phyloP scores from a whole-genome alignment of 2,888 invertebrate species.

The Platerodrilus igneus region DNA sequence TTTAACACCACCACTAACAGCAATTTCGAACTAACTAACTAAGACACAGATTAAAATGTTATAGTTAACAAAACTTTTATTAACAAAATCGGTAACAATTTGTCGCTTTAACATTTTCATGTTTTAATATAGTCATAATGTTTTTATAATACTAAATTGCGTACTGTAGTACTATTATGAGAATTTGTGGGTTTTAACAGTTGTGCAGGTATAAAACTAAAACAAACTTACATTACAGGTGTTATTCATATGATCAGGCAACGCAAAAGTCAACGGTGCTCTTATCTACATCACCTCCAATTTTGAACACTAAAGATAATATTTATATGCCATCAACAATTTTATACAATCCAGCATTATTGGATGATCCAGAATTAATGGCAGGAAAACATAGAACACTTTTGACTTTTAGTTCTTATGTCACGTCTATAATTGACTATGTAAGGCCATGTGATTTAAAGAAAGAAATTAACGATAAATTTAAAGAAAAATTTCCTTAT shows the following conservation, averaged over 20 bases:
- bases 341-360: conserved; percentile 77
- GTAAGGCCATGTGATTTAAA: conserved; percentile 93
- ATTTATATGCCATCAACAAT: conserved; percentile 19
- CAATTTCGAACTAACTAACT: too few species aligned
- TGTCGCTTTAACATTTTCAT: too few species aligned
- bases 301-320: neutral
- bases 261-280: conserved; percentile 56
- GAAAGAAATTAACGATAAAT: conserved; percentile 95
- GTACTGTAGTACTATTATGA: too few species aligned
- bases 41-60: too few species aligned
- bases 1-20: too few species aligned
- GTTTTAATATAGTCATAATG: too few species aligned
- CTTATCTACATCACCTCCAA: conserved; percentile 30
- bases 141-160: too few species aligned
- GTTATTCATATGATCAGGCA: conserved; percentile 67
- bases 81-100: too few species aligned
- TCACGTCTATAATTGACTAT: conserved; percentile 95
- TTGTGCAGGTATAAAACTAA: too few species aligned
- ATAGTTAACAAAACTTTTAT: too few species aligned
- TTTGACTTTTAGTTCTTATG: conserved; percentile 82
- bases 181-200: too few species aligned
- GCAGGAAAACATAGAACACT: conserved; percentile 85
- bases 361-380: conserved; percentile 90
- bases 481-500: conserved; percentile 89
- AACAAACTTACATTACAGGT: too few species aligned